These are phyloP conservation scores for Poecilia latipinna DNA, from an alignment of 2,113 vertebrate genomes.

Conservation along the genomic window DNA sequence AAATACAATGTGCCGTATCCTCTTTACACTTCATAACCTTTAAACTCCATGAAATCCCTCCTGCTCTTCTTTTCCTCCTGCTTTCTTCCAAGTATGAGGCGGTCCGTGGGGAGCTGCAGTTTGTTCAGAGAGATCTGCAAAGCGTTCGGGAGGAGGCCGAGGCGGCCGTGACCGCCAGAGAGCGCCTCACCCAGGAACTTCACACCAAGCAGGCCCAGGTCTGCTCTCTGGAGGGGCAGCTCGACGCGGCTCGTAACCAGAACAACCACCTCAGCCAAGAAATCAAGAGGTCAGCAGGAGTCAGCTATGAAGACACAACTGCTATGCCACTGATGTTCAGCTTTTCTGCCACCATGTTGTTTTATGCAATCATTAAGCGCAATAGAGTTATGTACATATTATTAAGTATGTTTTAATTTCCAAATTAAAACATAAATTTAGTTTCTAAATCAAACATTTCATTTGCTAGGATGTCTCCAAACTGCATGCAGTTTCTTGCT, in stretches of 20 bases:
- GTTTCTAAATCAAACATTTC: too few species aligned
- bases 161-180: slow-evolving; percentile 41
- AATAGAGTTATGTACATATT: not conserved
- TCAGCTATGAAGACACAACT: not conserved
- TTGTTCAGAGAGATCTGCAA: slow-evolving; percentile 72
- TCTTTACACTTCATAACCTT: too few species aligned
- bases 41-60: too few species aligned
- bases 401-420: not conserved
- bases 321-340: not conserved
- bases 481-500: too few species aligned
- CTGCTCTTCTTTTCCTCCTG: not conserved
- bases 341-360: not conserved
- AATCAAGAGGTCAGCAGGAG: slow-evolving; percentile 76
- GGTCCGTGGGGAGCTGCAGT: slow-evolving; percentile 70
- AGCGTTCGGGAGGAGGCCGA: slow-evolving; percentile 67
- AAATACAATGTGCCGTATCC: too few species aligned
- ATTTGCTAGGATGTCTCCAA: too few species aligned
- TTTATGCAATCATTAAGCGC: not conserved
- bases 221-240: slow-evolving; percentile 81
- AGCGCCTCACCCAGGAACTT: slow-evolving; percentile 77
- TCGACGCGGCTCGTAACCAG: slow-evolving; percentile 70
- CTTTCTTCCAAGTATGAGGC: slow-evolving; percentile 70
- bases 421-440: too few species aligned
- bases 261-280: slow-evolving; percentile 78
- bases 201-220: slow-evolving; percentile 79